Percentiles rank a stretch among this genome's conserved stretches.
These are phyloP conservation scores for Hyposoter dolosus DNA, from an alignment of 2,888 invertebrate genomes.

Conservation along the genomic window DNA sequence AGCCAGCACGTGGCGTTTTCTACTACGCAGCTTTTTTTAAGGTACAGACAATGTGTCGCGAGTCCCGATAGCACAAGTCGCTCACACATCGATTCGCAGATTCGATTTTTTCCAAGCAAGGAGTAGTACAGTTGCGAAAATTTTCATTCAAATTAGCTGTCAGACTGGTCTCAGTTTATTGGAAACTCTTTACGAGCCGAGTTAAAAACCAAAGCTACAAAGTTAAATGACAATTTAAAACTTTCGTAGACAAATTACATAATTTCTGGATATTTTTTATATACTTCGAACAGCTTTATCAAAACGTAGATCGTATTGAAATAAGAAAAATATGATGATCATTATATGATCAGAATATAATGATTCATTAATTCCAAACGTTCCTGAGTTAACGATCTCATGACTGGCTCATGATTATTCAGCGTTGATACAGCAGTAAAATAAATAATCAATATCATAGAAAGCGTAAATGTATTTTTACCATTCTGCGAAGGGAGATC, in stretches of 20 bases:
- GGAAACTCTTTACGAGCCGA: neutral
- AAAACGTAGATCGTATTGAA: neutral
- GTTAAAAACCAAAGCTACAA: neutral
- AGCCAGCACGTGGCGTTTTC: slow-evolving; percentile 45
- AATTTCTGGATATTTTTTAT: neutral
- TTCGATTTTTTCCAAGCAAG: neutral
- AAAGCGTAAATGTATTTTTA: slow-evolving; percentile 9
- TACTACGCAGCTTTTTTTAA: slow-evolving; percentile 48
- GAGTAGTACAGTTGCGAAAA: neutral
- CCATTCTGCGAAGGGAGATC: slow-evolving; percentile 13
- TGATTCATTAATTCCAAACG: neutral
- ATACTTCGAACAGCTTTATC: neutral
- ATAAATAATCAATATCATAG: neutral
- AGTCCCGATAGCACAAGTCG: slow-evolving; percentile 16
- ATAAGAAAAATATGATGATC: neutral
- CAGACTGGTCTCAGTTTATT: neutral
- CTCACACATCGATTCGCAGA: slow-evolving; percentile 11
- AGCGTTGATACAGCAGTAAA: neutral
- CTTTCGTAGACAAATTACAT: neutral
- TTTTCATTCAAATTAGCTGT: slow-evolving; percentile 1
- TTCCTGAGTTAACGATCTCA: neutral
- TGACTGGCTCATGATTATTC: neutral
- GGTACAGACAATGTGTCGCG: slow-evolving; percentile 12
- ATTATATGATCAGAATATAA: too few species aligned
- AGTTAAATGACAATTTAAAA: neutral